Base-by-base conservation (phyloP, 2,797 vertebrate species). In the Sciurus vulgaris region DNA sequence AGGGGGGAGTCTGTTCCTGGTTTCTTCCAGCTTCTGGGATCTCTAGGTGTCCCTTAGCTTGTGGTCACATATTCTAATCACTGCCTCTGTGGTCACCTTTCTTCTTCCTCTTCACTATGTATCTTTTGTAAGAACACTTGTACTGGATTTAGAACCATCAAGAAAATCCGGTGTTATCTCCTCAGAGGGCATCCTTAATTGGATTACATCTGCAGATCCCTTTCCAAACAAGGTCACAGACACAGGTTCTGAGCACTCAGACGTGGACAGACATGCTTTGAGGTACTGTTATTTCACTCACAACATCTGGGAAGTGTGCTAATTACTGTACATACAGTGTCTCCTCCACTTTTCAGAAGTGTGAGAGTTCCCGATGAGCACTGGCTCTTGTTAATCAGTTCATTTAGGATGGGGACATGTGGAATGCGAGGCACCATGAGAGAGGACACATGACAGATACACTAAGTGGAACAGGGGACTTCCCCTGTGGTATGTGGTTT, bases 261-360 rank as follows among this genome's bases (percentile, higher is more conserved):
- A 49, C n/a, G 4, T 11, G 14, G 7, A 0, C 47, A 4, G 69
- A 69, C 69, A 18, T 35, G 15, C 65, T 38, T 91, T 41, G 59
- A 30, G n/a, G 5, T 24, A n/a, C 5, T 12, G 49, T 81, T 18
- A n/a, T 85, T 87, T 93, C 85, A 86, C 13, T 35, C 7, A 79
- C 41, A 17, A 54, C 22, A 84, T 15, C 11, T 22, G 63, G 20
- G 5, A 70, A 59, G 18, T 33, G 11, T 78, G 10, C 11, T 91
- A 10, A 76, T 38, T 88, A 44, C 88, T 54, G 20, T 51, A 61
- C 12, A 12, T 18, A 28, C 5, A 12, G 28, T 56, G 13, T 79
- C 54, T 92, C 81, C 72, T 84, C 33, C 26, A 47, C 67, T 93
- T 72, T n/a, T 78, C n/a, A 63, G 41, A 87, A 74, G 47, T 65